Base-by-base conservation (phyloP, 1,140 invertebrate species). In the Drosophila parabipectinata region DNA sequence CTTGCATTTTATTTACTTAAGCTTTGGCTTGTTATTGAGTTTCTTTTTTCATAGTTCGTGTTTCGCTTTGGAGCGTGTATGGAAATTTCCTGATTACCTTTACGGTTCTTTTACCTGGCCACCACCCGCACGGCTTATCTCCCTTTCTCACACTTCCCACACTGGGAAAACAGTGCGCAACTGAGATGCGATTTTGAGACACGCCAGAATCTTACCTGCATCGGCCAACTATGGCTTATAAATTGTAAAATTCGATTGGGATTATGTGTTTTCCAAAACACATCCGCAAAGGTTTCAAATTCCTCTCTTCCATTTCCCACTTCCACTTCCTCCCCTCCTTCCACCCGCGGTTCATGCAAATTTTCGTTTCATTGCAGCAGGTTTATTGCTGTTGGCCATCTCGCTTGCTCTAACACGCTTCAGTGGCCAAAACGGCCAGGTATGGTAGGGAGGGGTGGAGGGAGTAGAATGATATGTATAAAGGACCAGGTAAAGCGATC, bases 401-500 rank as follows among this genome's bases (percentile, higher is more conserved):
- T 32, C 30, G 47, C 62, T 61, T 50, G 24, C 56, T 18, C 45
- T 39, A n/a, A 12, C 24, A 24, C 14, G 62, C 21, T 14, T 30
- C 14, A 30, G 14, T 58, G 44, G 47, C n/a, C 26, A 41, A 52
- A 55, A 51, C 39, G 50, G 41, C 45, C 56, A 60, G 58, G 72
- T 55, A 61, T 15, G 39, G 26, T 2, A 15, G 37, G 12, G 14
- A 8, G 41, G 37, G 15, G 44, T 14, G 28, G 15, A 6, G 48
- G 34, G n/a, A 8, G 37, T 34, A 52, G 62, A 28, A 34, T 45
- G 39, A 28, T 15, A 41, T 15, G 64, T 26, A 44, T 8, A 44
- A 62, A 39, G 63, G 63, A 67, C 63, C 63, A 67, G 63, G 63
- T 67, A 66, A 60, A 12, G 50, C 68, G 69, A 75, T 64, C 59